A percentile compares a stretch with the other conserved stretches of the same genome.
Evolutionary conservation across 1,140 invertebrate genomes (phyloP).

Genomic region (Drosophila sulfurigaster): DNA sequence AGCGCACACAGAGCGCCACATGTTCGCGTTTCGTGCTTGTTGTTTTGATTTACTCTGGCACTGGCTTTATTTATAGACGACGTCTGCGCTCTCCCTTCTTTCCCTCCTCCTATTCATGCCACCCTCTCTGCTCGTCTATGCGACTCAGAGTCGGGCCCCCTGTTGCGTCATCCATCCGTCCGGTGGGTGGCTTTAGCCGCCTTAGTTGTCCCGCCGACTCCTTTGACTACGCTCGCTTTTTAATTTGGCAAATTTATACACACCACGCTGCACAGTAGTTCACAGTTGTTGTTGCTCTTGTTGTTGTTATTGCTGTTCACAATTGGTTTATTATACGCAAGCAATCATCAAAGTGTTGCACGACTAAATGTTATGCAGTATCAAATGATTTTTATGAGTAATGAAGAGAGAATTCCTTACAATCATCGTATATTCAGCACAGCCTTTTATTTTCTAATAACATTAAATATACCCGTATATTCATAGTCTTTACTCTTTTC

Average conservation of each 20-base stretch:
- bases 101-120: not conserved
- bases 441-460: no score
- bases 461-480: no score
- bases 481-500: no score
- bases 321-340: slow-evolving; percentile 46
- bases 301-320: slow-evolving; percentile 16
- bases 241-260: slow-evolving; percentile 82
- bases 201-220: slow-evolving; percentile 43
- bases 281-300: slow-evolving; percentile 45
- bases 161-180: slow-evolving; percentile 78
- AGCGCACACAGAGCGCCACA: slow-evolving; percentile 56
- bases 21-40: slow-evolving; percentile 68
- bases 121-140: not conserved
- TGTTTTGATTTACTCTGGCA: slow-evolving; percentile 78
- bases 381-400: not conserved
- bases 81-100: not conserved
- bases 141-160: slow-evolving; percentile 52
- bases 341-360: not conserved
- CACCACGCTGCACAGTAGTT: slow-evolving; percentile 70
- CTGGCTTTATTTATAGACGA: slow-evolving; percentile 75
- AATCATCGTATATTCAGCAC: no score
- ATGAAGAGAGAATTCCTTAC: no score
- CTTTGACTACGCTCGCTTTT: slow-evolving; percentile 61
- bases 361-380: slow-evolving; percentile 16
- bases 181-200: slow-evolving; percentile 64